A percentile compares a stretch with the other conserved stretches of the same genome.
phyloP scores from a whole-genome alignment of 2,888 invertebrate species.

The Andricus curvator region DNA sequence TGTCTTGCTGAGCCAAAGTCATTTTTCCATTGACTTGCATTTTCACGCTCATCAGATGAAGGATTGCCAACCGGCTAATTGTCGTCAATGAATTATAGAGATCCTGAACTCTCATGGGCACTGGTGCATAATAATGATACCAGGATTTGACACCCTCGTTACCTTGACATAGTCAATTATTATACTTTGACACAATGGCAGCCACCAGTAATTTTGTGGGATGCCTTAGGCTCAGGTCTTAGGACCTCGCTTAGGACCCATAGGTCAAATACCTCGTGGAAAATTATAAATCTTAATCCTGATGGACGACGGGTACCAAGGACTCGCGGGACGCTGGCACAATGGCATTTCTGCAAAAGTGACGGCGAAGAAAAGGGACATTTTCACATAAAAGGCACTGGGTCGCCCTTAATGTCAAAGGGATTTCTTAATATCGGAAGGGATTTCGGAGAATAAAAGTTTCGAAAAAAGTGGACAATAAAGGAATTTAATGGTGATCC shows the following conservation, averaged over 20 bases:
- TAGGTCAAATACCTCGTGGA: background rate
- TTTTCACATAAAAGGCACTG: background rate
- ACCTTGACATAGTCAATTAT: background rate
- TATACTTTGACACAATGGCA: background rate
- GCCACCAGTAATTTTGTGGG: background rate
- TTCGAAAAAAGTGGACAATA: background rate
- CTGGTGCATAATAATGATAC: background rate
- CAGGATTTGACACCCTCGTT: background rate
- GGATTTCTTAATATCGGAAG: background rate
- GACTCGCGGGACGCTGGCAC: background rate
- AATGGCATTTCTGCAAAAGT: constrained; percentile 3
- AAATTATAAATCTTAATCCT: constrained; percentile 16
- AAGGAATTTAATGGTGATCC: background rate
- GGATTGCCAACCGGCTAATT: background rate
- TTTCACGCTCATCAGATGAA: background rate
- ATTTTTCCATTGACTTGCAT: background rate
- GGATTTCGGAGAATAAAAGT: background rate
- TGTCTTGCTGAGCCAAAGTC: background rate
- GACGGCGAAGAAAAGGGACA: background rate
- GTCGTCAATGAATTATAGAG: background rate
- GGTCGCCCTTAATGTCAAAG: background rate
- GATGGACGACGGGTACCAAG: background rate
- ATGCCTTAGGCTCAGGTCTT: background rate
- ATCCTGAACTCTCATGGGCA: background rate
- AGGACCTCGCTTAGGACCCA: background rate